Evolutionary conservation across 1,140 invertebrate genomes (phyloP).

Genomic region (Chironomus striatipennis): DNA sequence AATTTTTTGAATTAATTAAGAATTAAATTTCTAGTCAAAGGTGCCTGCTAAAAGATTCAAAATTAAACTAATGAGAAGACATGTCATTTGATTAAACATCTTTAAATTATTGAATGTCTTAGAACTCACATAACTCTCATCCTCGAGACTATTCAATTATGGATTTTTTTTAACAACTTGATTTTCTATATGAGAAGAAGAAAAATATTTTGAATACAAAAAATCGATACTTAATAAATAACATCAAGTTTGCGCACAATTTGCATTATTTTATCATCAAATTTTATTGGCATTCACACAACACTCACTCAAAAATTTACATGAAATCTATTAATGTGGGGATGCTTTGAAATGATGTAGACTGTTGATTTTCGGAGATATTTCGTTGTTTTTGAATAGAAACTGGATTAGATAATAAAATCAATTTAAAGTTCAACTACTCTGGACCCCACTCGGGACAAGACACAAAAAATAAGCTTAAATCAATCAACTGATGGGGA

Average conservation of each 20-base stretch:
- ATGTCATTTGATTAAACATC: not conserved
- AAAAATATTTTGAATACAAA: not conserved
- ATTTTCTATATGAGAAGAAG: not conserved
- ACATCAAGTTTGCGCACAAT: conserved; percentile 10
- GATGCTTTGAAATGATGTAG: no score
- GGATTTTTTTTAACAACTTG: not conserved
- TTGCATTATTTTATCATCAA: conserved; percentile 14
- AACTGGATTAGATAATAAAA: no score
- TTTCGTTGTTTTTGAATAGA: no score
- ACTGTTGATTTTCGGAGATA: no score
- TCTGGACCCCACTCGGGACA: no score
- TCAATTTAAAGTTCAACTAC: no score
- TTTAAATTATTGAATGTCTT: not conserved
- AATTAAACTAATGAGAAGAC: conserved; percentile 9
- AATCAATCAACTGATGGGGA: no score
- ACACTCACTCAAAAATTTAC: not conserved
- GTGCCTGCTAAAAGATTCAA: not conserved
- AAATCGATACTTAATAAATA: not conserved
- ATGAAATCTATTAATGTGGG: not conserved
- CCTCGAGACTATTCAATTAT: not conserved
- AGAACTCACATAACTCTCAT: not conserved
- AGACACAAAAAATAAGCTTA: no score
- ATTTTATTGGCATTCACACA: not conserved
- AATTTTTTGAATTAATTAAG: not conserved
- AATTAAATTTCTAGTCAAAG: not conserved